Conservation (phyloP, 2,888 invertebrate species). For the Zeuzera pyrina region DNA sequence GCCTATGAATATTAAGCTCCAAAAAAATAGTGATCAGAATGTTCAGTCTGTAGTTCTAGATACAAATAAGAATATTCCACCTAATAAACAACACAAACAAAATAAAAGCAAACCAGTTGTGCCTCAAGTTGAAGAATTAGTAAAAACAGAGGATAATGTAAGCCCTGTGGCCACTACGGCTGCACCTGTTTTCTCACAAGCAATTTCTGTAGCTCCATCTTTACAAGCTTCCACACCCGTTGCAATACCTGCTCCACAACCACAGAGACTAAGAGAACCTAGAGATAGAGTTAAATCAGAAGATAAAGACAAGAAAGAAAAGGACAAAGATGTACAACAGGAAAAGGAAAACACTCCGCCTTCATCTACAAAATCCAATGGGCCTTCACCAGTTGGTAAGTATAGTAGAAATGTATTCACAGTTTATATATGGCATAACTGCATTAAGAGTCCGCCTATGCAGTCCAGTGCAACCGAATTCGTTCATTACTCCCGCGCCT, state of each 20-base stretch:
- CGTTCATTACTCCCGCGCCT: too few species aligned
- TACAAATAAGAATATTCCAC: slow-evolving; percentile 44
- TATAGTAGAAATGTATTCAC: too few species aligned
- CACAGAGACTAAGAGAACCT: slow-evolving; percentile 43
- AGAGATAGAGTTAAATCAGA: slow-evolving; percentile 37
- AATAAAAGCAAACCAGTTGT: slow-evolving; percentile 42
- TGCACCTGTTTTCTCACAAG: slow-evolving; percentile 2
- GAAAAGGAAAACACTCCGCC: slow-evolving; percentile 22
- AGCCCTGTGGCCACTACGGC: slow-evolving; percentile 14
- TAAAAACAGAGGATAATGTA: slow-evolving; percentile 27
- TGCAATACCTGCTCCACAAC: slow-evolving; percentile 27
- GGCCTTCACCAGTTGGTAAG: slow-evolving; percentile 40
- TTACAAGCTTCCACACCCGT: slow-evolving; percentile 8
- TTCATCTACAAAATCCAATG: slow-evolving; percentile 29
- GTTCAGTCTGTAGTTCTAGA: slow-evolving; percentile 51
- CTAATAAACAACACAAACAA: slow-evolving; percentile 43
- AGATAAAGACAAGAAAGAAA: slow-evolving; percentile 22
- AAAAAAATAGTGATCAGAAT: slow-evolving; percentile 51
- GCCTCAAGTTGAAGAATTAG: slow-evolving; percentile 42
- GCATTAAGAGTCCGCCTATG: too few species aligned
- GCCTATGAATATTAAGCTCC: slow-evolving; percentile 51
- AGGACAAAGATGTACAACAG: slow-evolving; percentile 20
- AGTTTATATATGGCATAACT: too few species aligned
- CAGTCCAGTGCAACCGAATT: too few species aligned
- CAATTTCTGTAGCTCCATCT: slow-evolving; percentile 2